Evolutionary conservation across 2,797 vertebrate genomes (phyloP), one percentile per base, ranked within the genome.

Genomic region (Anas capensis): DNA sequence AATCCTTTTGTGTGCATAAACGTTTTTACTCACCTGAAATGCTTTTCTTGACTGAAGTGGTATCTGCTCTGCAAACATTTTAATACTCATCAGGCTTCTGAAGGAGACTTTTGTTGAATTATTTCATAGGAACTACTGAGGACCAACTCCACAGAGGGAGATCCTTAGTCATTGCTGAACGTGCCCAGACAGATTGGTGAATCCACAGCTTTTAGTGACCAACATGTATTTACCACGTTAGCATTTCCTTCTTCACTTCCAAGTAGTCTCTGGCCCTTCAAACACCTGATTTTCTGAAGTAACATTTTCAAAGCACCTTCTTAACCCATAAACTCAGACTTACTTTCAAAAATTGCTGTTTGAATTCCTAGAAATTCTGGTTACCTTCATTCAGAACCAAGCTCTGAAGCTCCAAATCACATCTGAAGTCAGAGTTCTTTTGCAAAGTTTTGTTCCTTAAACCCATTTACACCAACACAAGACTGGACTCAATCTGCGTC

Each of bases 161-260:
- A 69, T 53, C 76, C 38, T 90, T 78, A 78, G 92, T 57, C 57
- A 53, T 16, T 71, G 61, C 72, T 82, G 58, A 84, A 95, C 88
- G 78, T 85, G 87, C 79, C 65, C 57, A 82, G 34, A 58, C 53
- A 92, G 77, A 77, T 81, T 86, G 10, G 8, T 40, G 95, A 95
- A 94, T 93, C 91, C 88, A 89, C 38, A 56, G 54, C 83, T 66
- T 92, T 95, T 86, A 92, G 57, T 88, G 90, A 86, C 92, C 92
- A 93, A 51, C 65, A 72, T 36, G 48, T 75, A 78, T 94, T 94
- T 85, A 70, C 48, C 34, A 15, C 7, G 14, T 77, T 79, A 78
- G 62, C 78, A 76, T 83, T 94, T 96, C 61, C 61, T 57, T 79
- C 91, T 71, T 91, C 42, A 94, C 57, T 90, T 85, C 46, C 40